Base-by-base conservation (phyloP, 2,113 vertebrate genomes). In the Larimichthys polyactis region DNA sequence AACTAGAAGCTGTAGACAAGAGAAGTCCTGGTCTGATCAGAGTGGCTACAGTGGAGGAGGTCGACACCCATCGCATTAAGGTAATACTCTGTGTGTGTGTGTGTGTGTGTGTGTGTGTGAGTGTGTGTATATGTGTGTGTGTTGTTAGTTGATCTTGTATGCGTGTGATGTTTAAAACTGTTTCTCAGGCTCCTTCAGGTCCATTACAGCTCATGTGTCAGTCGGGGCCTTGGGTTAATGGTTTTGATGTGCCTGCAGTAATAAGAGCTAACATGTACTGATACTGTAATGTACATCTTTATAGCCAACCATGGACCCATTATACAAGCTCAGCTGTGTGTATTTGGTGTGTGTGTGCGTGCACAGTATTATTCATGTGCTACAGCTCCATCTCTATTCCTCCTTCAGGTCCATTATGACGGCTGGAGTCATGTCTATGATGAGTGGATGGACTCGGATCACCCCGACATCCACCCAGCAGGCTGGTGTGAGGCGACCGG, bases 381-480 rank as follows among this genome's bases (percentile, higher is more conserved):
- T 43, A 48, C 4, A 54, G 11, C 12, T 36, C 0, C 5, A 36
- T 65, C 20, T 48, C 2, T 63, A 4, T 65, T 88, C 58, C 58
- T 84, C 80, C 57, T 60, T 4, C 90, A 99, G 98, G 94, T 99
- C 83, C 97, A 98, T 93, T 99, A 99, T 87, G 98, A 99, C 1
- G 98, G 98, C 83, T 99, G 98, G 97, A 99, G 95, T 92, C 96
- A 99, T 0, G 82, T 97, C 70, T 99, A 97, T 71, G 98, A 99
- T 82, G 98, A 99, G 95, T 99, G 98, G 98, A 96, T 98, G 68
- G 98, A 99, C 49, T 96, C 96, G 0, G 98, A 99, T 92, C 96
- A 99, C 81, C 97, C 97, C 0, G 98, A 99, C 86, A 94, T 99
- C 87, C 98, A 99, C 74, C 98, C 98, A 0, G 96, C 95, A 0